Evolutionary conservation across 35 echinoderm and acorn worm species (phyloP).

Genomic region (Hemicentrotus pulcherrimus): DNA sequence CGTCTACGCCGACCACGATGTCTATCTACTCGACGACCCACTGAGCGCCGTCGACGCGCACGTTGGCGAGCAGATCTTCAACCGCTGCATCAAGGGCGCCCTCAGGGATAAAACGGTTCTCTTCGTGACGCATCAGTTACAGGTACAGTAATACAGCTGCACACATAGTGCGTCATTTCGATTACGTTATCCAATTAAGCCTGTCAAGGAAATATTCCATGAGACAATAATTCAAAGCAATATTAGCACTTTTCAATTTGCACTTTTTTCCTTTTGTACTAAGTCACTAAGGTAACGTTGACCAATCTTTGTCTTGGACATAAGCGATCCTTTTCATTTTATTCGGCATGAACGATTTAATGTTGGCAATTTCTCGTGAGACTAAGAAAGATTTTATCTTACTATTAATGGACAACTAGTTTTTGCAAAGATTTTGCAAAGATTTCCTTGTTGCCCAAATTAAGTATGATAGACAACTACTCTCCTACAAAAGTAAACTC

Average conservation of each 20-base stretch:
- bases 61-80: conserved; percentile 86
- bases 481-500: too few relatives aligned
- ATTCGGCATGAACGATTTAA: neutral
- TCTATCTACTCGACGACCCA: conserved; percentile 87
- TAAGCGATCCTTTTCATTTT: neutral
- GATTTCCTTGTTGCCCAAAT: too few relatives aligned
- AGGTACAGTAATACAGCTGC: conserved; percentile 56
- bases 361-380: neutral
- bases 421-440: too few relatives aligned
- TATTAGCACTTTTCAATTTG: neutral
- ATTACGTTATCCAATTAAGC: neutral
- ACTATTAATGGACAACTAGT: too few relatives aligned
- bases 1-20: conserved; percentile 84
- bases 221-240: neutral
- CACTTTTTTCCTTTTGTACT: neutral
- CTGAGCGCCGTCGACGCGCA: conserved; percentile 90
- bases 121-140: conserved; percentile 96
- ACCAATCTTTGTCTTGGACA: neutral
- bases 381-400: too few relatives aligned
- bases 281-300: neutral
- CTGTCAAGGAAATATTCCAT: neutral
- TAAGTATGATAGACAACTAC: too few relatives aligned
- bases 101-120: conserved; percentile 81
- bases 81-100: conserved; percentile 71
- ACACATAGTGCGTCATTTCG: neutral